Percentiles rank a stretch among this genome's conserved stretches.
These are phyloP conservation scores for Agrilus planipennis DNA, from an alignment of 1,140 invertebrate species.

Conservation along the genomic window DNA sequence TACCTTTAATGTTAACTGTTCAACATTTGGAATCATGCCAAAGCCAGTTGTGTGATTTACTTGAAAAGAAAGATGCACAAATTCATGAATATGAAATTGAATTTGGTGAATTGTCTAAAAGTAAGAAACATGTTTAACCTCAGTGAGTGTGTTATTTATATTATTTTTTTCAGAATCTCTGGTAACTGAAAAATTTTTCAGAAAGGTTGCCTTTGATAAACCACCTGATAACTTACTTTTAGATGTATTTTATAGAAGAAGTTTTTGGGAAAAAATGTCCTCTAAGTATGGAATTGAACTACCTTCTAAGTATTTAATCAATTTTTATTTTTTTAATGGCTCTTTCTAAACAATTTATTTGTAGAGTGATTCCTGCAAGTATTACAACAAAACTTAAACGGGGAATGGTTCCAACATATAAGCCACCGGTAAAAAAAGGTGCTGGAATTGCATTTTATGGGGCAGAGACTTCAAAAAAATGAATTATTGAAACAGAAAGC, in stretches of 20 bases:
- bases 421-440: too few relatives aligned
- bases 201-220: not conserved
- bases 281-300: not conserved
- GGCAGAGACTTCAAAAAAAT: too few relatives aligned
- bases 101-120: constrained; percentile 18
- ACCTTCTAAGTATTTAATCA: not conserved
- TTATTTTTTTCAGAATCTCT: constrained; percentile 7
- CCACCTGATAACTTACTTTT: constrained; percentile 9
- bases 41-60: constrained; percentile 13
- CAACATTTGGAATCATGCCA: constrained; percentile 18
- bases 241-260: constrained; percentile 11
- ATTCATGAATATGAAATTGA: constrained; percentile 21
- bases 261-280: constrained; percentile 10
- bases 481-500: too few relatives aligned
- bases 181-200: constrained; percentile 15
- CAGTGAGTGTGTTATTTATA: constrained; percentile 3
- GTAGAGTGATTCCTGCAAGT: not conserved
- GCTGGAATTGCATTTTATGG: too few relatives aligned
- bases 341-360: not conserved
- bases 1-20: constrained; percentile 17
- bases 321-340: not conserved
- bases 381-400: not conserved
- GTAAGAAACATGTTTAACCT: constrained; percentile 7
- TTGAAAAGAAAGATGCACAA: constrained; percentile 21
- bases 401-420: not conserved